Evolutionary conservation across 1,140 invertebrate species (phyloP).

Genomic region (Papilio machaon): DNA sequence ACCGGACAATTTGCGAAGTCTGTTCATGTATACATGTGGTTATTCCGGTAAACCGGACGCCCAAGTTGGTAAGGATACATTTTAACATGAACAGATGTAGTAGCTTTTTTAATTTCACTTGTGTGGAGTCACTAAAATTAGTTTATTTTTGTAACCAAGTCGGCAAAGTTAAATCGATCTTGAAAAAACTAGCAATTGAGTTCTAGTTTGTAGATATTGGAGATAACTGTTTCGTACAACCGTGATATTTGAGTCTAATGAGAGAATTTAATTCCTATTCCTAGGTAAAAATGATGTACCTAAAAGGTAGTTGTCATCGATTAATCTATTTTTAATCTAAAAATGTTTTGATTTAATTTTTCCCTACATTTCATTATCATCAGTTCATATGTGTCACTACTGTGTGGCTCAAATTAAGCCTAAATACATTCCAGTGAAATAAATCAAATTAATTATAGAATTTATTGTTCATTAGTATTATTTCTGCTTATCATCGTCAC

Average conservation of each 20-base stretch:
- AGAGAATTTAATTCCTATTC: background rate
- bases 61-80: slow-evolving; percentile 44
- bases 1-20: slow-evolving; percentile 62
- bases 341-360: background rate
- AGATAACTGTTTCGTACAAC: no score
- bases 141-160: slow-evolving; percentile 42
- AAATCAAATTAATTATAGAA: background rate
- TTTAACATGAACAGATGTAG: slow-evolving; percentile 34
- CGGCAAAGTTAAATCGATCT: background rate
- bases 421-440: background rate
- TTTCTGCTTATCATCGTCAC: slow-evolving; percentile 21
- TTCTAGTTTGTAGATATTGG: no score
- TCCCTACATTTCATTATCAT: background rate
- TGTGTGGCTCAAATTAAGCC: background rate
- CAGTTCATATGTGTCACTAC: background rate
- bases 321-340: background rate
- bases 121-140: slow-evolving; percentile 43
- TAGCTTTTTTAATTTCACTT: slow-evolving; percentile 48
- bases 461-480: background rate
- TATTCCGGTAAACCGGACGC: slow-evolving; percentile 74
- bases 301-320: background rate
- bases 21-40: slow-evolving; percentile 62
- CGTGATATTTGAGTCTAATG: background rate
- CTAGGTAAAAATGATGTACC: background rate
- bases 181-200: no score